Percentiles rank a stretch among this genome's conserved stretches.
phyloP scores from a whole-genome alignment of 2,113 vertebrate species.

The Dasyornis broadbenti region DNA sequence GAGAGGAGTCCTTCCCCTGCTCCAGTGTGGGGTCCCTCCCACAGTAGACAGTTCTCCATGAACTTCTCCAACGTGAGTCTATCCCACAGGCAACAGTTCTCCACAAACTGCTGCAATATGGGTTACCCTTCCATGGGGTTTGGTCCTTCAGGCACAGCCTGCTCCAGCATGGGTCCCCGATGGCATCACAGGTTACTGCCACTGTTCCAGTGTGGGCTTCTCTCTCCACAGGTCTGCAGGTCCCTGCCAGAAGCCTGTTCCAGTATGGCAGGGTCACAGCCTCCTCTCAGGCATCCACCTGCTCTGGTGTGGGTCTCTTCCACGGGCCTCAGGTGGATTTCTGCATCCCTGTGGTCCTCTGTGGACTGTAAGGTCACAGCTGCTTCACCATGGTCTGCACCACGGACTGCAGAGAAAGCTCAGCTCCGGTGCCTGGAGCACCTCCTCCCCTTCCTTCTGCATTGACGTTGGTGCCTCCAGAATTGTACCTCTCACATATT shows the following conservation, averaged over 20 bases:
- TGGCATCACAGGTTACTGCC: not conserved
- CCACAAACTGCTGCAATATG: not conserved
- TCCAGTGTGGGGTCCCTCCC: not conserved
- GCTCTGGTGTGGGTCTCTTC: not conserved
- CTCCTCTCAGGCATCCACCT: not conserved
- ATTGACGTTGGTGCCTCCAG: not conserved
- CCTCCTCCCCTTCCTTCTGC: not conserved
- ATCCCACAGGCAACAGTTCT: not conserved
- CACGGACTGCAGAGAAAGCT: rapidly evolving
- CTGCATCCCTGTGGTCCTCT: not conserved
- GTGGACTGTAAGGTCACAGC: not conserved
- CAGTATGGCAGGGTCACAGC: not conserved
- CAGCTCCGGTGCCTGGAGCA: not conserved
- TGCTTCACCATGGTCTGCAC: not conserved
- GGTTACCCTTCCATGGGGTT: rapidly evolving
- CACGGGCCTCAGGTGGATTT: not conserved
- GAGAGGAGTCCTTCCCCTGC: not conserved
- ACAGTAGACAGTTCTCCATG: not conserved
- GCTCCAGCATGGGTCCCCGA: not conserved
- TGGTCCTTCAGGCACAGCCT: not conserved
- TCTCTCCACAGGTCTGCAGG: not conserved
- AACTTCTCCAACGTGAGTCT: not conserved
- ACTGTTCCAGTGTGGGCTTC: no score
- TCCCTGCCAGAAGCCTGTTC: no score
- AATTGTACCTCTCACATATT: not conserved